Percentiles rank a stretch among this genome's conserved stretches.
Conservation (phyloP, 2,113 vertebrate species). For the Romanogobio albipinnatus region DNA sequence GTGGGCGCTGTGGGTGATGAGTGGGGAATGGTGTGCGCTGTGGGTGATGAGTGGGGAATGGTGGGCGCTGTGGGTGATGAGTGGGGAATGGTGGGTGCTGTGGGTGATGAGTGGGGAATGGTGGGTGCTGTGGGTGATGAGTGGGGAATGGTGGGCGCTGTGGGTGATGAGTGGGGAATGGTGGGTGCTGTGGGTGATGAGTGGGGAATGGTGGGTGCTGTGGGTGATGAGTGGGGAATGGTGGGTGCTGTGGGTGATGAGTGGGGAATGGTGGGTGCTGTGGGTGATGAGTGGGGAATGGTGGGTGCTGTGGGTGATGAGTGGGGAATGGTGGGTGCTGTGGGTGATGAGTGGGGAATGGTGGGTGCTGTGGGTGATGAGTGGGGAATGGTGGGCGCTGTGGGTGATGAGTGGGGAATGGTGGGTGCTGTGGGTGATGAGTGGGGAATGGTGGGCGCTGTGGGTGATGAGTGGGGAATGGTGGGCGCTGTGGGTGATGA, state of each 20-base stretch:
- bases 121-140: not conserved
- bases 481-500: not conserved
- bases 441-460: not conserved
- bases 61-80: not conserved
- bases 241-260: not conserved
- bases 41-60: not conserved
- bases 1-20: not conserved
- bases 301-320: not conserved
- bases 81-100: not conserved
- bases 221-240: not conserved
- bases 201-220: not conserved
- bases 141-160: not conserved
- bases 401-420: not conserved
- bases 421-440: not conserved
- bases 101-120: not conserved
- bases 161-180: not conserved
- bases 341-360: not conserved
- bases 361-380: not conserved
- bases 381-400: not conserved
- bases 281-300: not conserved
- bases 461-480: not conserved
- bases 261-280: not conserved
- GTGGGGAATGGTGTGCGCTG: not conserved
- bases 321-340: not conserved
- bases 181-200: not conserved